Base-by-base conservation (phyloP, 2,888 invertebrate species). In the Rhogogaster chlorosoma region DNA sequence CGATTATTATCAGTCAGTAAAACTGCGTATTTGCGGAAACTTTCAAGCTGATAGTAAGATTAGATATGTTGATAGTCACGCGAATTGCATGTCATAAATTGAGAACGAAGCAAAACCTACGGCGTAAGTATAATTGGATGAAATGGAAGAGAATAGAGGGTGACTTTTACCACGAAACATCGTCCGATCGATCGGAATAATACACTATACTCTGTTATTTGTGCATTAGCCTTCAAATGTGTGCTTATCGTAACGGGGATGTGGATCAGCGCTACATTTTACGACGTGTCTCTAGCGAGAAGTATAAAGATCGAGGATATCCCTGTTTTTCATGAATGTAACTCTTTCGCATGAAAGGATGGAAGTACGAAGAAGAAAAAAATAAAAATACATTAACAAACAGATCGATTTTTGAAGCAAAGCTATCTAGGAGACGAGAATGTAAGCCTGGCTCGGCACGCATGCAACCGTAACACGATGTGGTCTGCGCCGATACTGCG, bases 401-500 rank as follows among this genome's bases (percentile, higher is more conserved):
- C 57, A 61, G 80, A 57, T 80, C 80, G 80, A 80, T 80, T 61
- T 29, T 36, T 61, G 29, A 80, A 80, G 80, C 80, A 61, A 61
- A 80, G 80, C 80, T 80, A 38, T 61, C 61, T 57, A 18, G 61
- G 57, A 38, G 80, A 80, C 80, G 80, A 32, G 36, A 26, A 80
- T 32, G 80, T 80, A 80, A 80, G 80, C 80, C 80, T 80, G 80
- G 80, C 80, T 80, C 57, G 80, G 80, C 80, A 80, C 80, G 80
- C 80, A 80, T 80, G 80, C 80, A 80, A 80, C 80, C 80, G 80
- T 80, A 61, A 80, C 80, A 80, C 80, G 80, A 80, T 80, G 80
- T 80, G 80, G 80, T 85, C 83, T 78, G 84, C 77, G 84, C 53
- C 84, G 77, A 85, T 84, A 70, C 57, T 86, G 85, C 84, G 84